phyloP scores from a whole-genome alignment of 2,888 invertebrate species.

The Oconnorella tubifera region DNA sequence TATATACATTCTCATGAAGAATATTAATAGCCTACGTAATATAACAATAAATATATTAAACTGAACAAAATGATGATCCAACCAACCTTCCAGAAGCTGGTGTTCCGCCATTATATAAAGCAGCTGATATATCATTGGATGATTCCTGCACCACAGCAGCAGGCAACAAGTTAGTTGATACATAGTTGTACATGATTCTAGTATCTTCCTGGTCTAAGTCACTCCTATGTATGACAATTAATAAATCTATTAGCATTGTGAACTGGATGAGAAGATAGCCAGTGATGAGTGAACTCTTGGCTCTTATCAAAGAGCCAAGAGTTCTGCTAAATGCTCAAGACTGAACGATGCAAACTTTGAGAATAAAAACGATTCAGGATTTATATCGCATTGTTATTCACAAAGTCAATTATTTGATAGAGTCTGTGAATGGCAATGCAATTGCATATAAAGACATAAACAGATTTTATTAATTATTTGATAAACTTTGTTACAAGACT shows the following conservation, averaged over 20 bases:
- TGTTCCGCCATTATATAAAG: background rate
- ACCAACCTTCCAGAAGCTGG: background rate
- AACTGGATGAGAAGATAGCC: no score
- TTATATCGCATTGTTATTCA: no score
- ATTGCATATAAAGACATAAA: no score
- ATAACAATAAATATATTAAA: background rate
- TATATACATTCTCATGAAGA: no score
- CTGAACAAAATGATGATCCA: background rate
- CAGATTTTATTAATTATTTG: no score
- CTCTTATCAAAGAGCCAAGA: background rate
- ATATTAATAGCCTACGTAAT: background rate
- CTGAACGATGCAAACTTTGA: background rate
- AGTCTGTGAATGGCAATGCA: no score
- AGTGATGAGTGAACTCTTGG: background rate
- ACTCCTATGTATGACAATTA: constrained; percentile 74
- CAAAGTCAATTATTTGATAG: no score
- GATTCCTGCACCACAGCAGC: constrained; percentile 61
- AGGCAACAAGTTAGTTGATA: constrained; percentile 70
- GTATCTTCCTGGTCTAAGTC: constrained; percentile 77
- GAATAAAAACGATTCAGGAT: no score
- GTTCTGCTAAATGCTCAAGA: background rate
- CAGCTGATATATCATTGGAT: no score
- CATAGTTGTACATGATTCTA: constrained; percentile 81
- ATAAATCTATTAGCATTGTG: no score
- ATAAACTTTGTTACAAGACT: no score